These are phyloP conservation scores for Helicoverpa zea DNA, from an alignment of 1,140 invertebrate species.

Conservation along the genomic window DNA sequence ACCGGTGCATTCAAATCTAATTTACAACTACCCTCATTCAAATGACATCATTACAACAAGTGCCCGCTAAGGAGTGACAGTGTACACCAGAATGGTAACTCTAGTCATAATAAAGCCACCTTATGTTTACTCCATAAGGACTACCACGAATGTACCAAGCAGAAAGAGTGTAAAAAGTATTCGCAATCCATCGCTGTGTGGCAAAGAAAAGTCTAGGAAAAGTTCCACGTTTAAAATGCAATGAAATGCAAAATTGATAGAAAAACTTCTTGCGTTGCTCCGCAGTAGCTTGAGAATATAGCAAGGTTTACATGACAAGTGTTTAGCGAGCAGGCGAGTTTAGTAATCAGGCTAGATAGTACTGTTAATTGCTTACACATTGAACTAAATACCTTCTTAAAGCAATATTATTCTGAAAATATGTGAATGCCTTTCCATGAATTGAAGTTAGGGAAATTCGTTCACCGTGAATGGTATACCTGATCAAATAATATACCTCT, in stretches of 20 bases:
- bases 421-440: neutral
- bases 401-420: slow-evolving; percentile 28
- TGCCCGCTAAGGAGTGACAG: slow-evolving; percentile 46
- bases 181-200: slow-evolving; percentile 5
- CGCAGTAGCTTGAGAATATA: slow-evolving; percentile 21
- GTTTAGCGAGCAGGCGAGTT: slow-evolving; percentile 44
- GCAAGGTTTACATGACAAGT: slow-evolving; percentile 47
- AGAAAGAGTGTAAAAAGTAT: slow-evolving; percentile 45
- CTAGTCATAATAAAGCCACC: slow-evolving; percentile 61
- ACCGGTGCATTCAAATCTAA: slow-evolving; percentile 63
- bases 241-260: slow-evolving; percentile 16
- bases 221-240: neutral
- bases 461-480: neutral
- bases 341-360: slow-evolving; percentile 46
- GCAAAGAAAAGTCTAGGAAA: neutral
- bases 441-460: slow-evolving; percentile 17
- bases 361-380: slow-evolving; percentile 48
- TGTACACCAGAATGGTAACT: slow-evolving; percentile 45
- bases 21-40: slow-evolving; percentile 73
- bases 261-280: neutral
- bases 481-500: neutral
- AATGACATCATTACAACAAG: slow-evolving; percentile 68
- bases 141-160: neutral
- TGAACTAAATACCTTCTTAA: slow-evolving; percentile 41
- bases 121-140: slow-evolving; percentile 51